phyloP scores from a whole-genome alignment of 2,888 invertebrate genomes.

The Lasioglossum lativentre region DNA sequence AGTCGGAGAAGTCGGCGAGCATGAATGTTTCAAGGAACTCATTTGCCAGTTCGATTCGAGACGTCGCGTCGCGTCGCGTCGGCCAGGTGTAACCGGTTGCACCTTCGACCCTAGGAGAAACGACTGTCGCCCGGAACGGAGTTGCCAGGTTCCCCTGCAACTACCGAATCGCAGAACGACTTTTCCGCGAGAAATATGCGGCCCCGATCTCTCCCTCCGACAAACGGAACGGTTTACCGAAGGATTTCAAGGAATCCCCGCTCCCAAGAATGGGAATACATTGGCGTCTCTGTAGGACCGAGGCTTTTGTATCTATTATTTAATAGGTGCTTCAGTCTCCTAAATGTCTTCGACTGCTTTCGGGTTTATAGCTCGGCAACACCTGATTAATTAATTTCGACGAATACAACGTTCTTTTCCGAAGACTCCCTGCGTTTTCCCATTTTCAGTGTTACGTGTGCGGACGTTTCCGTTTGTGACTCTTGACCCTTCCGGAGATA shows the following conservation, averaged over 20 bases:
- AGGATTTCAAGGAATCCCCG: background rate
- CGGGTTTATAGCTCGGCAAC: background rate
- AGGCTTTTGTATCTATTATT: background rate
- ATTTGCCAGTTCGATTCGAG: conserved; percentile 61
- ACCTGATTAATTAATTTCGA: background rate
- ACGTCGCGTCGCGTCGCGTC: too few species aligned
- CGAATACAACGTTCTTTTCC: too few species aligned
- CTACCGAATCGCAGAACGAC: conserved; percentile 10
- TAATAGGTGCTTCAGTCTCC: background rate
- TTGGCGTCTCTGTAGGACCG: background rate
- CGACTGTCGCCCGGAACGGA: background rate
- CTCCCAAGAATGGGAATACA: background rate
- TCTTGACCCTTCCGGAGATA: too few species aligned
- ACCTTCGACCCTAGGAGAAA: background rate
- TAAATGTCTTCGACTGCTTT: background rate
- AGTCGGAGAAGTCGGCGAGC: conserved; percentile 37
- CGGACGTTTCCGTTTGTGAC: too few species aligned
- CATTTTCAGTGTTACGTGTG: too few species aligned
- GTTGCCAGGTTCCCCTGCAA: background rate
- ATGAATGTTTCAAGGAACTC: conserved; percentile 69
- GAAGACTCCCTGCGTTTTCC: too few species aligned
- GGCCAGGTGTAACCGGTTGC: conserved; percentile 3
- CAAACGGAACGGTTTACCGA: conserved; percentile 15
- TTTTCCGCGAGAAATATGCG: conserved; percentile 10
- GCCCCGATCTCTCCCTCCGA: background rate